Conservation (phyloP, 1,140 invertebrate genomes). For the Conopomorpha cramerella region DNA sequence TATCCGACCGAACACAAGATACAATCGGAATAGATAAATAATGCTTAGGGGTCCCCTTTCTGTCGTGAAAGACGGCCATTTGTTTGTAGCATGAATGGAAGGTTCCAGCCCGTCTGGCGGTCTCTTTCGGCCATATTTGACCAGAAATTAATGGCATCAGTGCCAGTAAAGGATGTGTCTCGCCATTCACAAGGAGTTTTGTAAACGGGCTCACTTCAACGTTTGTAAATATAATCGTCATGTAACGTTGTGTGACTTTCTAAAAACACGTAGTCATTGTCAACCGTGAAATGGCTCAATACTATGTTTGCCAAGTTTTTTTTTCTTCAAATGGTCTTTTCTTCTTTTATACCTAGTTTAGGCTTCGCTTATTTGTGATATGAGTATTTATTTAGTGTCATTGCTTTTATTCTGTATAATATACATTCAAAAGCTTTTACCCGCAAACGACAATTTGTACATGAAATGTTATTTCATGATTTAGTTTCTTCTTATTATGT, state of each 20-base stretch:
- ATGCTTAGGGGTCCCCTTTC: conserved; percentile 27
- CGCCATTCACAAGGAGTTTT: conserved; percentile 6
- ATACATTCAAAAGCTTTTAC: too few species aligned
- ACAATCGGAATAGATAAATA: conserved; percentile 42
- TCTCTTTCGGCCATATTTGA: conserved; percentile 12
- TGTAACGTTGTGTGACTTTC: not conserved
- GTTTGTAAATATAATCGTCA: conserved; percentile 1
- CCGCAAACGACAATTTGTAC: too few species aligned
- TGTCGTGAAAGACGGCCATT: conserved; percentile 12
- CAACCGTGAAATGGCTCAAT: too few species aligned
- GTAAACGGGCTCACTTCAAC: not conserved
- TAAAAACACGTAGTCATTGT: too few species aligned
- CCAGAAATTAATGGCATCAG: conserved; percentile 25
- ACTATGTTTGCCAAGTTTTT: too few species aligned
- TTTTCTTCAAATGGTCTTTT: too few species aligned
- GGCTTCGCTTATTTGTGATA: too few species aligned
- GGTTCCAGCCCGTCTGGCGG: conserved; percentile 36
- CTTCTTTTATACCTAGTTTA: too few species aligned
- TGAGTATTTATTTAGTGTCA: too few species aligned
- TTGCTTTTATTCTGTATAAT: too few species aligned
- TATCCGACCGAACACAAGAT: conserved; percentile 31
- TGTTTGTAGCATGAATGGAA: conserved; percentile 30
- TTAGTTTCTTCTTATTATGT: too few species aligned
- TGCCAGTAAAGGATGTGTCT: conserved; percentile 11
- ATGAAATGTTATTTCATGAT: too few species aligned